Base-by-base conservation (phyloP, 64 coral and sea anemone genomes). In the Porites australiensis region DNA sequence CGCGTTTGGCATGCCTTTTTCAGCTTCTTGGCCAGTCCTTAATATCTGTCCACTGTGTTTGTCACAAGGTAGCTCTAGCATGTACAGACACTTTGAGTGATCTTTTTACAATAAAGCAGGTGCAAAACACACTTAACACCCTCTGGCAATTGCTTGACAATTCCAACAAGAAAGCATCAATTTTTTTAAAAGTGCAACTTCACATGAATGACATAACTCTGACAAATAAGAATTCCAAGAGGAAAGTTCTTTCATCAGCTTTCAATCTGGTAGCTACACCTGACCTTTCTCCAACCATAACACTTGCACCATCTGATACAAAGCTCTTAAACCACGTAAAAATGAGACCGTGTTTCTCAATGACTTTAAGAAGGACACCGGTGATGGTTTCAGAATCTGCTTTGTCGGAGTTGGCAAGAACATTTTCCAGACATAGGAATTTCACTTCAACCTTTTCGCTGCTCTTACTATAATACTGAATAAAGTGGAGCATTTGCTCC, bases 221-320 rank as follows among this genome's bases (percentile, higher is more conserved):
- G n/a, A n/a, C n/a, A n/a, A n/a, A n/a, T n/a, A n/a, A n/a, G n/a
- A n/a, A n/a, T n/a, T n/a, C n/a, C n/a, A n/a, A n/a, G n/a, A n/a
- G n/a, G n/a, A n/a, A n/a, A n/a, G n/a, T 72, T 72, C 70, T 72
- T 44, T 72, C 46, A 11, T 72, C 70, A 44, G 70, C 70, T 72
- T 72, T 72, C 70, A 72, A 45, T 72, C 70, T 72, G 23, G 70
- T 72, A 44, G 70, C 70, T 72, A 44, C 27, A 72, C 70, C 70
- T 72, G 70, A 72, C 70, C 70, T 72, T 72, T 44, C 70, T 72
- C 27, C 37, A 44, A 48, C 70, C 70, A 72, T 72, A 72, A 72
- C 70, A 72, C 23, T 45, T 14, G 7, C 70, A 44, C 70, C 70
- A 72, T 64, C 61, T 64, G 61, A 64, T 13, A 64, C 61, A 64